phyloP scores from a whole-genome alignment of 1,140 invertebrate genomes.

The Oreohelix idahoensis region DNA sequence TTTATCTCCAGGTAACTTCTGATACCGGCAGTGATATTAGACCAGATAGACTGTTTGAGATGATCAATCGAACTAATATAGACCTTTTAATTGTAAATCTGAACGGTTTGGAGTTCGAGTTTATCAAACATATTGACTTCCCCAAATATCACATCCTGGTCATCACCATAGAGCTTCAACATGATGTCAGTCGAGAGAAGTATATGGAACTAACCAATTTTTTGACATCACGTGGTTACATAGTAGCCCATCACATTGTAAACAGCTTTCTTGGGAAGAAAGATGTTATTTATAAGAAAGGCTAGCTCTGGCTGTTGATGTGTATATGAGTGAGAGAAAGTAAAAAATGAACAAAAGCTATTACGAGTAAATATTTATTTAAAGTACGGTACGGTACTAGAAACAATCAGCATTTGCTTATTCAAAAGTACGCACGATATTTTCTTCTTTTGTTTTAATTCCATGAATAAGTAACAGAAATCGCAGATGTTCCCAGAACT shows the following conservation, averaged over 20 bases:
- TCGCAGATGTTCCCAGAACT: too few relatives aligned
- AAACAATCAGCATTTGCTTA: too few relatives aligned
- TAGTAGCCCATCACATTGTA: not conserved
- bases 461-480: too few relatives aligned
- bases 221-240: not conserved
- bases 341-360: too few relatives aligned
- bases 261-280: not conserved
- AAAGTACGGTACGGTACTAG: too few relatives aligned
- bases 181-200: not conserved
- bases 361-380: too few relatives aligned
- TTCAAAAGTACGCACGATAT: too few relatives aligned
- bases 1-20: not conserved
- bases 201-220: not conserved
- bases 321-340: too few relatives aligned
- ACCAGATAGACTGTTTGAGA: not conserved
- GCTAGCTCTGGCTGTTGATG: not conserved
- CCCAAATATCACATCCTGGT: not conserved
- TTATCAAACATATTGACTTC: not conserved
- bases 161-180: not conserved
- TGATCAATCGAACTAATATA: not conserved
- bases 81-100: slow-evolving; percentile 23
- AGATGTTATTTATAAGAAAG: not conserved
- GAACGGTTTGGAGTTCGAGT: not conserved
- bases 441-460: too few relatives aligned
- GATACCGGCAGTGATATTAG: not conserved